phyloP scores from a whole-genome alignment of 2,888 invertebrate species.

The Nesidiocoris tenuis region DNA sequence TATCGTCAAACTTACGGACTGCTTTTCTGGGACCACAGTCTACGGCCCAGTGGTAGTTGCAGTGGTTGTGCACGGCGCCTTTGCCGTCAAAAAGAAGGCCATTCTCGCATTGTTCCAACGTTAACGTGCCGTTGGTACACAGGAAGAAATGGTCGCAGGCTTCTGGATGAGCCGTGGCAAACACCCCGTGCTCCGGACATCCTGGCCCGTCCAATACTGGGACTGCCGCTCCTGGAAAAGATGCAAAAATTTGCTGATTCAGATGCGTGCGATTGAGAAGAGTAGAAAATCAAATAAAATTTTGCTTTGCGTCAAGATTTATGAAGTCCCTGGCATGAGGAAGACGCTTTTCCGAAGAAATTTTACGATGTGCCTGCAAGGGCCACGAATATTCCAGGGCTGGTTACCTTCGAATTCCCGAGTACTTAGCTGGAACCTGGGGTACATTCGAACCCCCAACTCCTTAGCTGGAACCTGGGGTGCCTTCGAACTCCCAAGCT shows the following conservation, averaged over 20 bases:
- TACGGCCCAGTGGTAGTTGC: constrained; percentile 92
- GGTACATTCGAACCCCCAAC: no score
- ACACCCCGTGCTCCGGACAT: constrained; percentile 80
- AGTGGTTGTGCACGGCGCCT: constrained; percentile 85
- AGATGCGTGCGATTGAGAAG: not conserved
- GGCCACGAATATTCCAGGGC: no score
- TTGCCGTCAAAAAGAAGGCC: constrained; percentile 88
- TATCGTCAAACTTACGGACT: constrained; percentile 75
- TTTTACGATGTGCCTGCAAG: no score
- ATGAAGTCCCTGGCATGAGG: no score
- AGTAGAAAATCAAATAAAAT: no score
- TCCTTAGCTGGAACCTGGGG: no score
- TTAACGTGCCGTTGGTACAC: constrained; percentile 86
- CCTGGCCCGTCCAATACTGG: constrained; percentile 64
- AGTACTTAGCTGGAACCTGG: no score
- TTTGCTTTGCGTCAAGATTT: no score
- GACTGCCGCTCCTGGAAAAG: constrained; percentile 44
- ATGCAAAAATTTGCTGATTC: not conserved
- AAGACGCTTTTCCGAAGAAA: no score
- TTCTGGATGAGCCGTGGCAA: constrained; percentile 84
- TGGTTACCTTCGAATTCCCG: no score
- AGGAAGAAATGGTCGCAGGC: constrained; percentile 86
- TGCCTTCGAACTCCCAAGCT: no score
- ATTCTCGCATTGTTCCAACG: constrained; percentile 87
- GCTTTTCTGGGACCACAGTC: constrained; percentile 78